phyloP scores from a whole-genome alignment of 2,888 invertebrate species.

The Tachina grossa region DNA sequence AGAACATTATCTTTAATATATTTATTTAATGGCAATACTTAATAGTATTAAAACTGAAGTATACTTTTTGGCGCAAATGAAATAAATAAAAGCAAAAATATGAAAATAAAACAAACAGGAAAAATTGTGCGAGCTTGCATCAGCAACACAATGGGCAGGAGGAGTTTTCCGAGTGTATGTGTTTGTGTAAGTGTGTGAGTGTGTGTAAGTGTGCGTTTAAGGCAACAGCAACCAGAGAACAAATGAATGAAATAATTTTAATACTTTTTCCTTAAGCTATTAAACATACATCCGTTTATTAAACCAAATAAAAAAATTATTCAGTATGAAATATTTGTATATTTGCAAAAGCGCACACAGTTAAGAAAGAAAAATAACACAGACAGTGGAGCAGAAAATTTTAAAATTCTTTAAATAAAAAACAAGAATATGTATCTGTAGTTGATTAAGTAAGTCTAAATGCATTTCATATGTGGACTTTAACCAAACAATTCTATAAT shows the following conservation, averaged over 20 bases:
- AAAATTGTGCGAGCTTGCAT: conserved; percentile 14
- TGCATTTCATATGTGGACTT: too few species aligned
- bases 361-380: not conserved
- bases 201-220: not conserved
- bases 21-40: conserved; percentile 65
- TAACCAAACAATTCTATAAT: not conserved
- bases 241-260: conserved; percentile 75
- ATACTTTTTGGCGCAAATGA: conserved; percentile 53
- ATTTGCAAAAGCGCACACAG: not conserved
- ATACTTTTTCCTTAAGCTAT: conserved; percentile 76
- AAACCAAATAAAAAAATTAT: conserved; percentile 45
- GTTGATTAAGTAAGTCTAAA: too few species aligned
- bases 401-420: not conserved
- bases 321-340: not conserved
- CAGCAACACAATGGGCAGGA: not conserved
- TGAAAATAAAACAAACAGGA: conserved; percentile 12
- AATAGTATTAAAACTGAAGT: conserved; percentile 68
- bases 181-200: too few species aligned
- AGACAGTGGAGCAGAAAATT: not conserved
- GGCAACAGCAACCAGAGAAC: conserved; percentile 11
- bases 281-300: conserved; percentile 76
- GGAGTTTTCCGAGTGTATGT: not conserved
- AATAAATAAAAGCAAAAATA: conserved; percentile 28
- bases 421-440: not conserved
- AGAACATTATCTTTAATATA: conserved; percentile 56